Evolutionary conservation across 2,888 invertebrate species (phyloP), one percentile per base, ranked within the genome.

Genomic region (Laspeyria flexula): DNA sequence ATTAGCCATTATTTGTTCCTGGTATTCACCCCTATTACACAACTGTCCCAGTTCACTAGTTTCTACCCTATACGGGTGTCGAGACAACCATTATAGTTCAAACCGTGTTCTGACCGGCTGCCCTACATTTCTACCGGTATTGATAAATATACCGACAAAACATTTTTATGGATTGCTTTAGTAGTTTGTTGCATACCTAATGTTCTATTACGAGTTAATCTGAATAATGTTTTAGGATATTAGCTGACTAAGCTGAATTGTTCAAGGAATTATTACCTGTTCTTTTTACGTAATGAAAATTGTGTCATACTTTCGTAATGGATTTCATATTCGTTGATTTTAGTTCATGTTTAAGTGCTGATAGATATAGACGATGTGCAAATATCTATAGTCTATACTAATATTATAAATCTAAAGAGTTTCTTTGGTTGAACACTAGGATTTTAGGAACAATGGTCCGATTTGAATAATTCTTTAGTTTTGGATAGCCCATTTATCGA

Each of bases 41-140:
- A 67, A 70, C 42, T 55, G 70, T 60, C 41, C 63, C 39, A 70
- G 55, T 70, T 70, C 10, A 27, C 16, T 31, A 23, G 47, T 56
- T 58, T 55, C 48, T 61, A 61, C 48, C 44, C 41, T 37, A 56
- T 51, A 49, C 45, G 47, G 47, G 59, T 60, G 73, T 70, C 56
- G 55, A 52, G 55, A 64, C 67, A 63, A 58, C 54, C 52, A 55
- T 73, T 67, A 65, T 53, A 53, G 41, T 44, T 27, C 68, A 65
- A 61, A 68, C 59, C 45, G 42, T 51, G 47, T n/a, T n/a, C 21
- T 54, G 67, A 60, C 62, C 65, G 21, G 42, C 56, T 67, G 71
- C 60, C 75, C 75, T 55, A 71, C 51, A 56, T 65, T 57, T 30
- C 31, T 25, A 37, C 11, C 16, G 38, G 41, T 71, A 73, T 73